phyloP scores from a whole-genome alignment of 2,797 vertebrate genomes.

The Rhinichthys osculus region DNA sequence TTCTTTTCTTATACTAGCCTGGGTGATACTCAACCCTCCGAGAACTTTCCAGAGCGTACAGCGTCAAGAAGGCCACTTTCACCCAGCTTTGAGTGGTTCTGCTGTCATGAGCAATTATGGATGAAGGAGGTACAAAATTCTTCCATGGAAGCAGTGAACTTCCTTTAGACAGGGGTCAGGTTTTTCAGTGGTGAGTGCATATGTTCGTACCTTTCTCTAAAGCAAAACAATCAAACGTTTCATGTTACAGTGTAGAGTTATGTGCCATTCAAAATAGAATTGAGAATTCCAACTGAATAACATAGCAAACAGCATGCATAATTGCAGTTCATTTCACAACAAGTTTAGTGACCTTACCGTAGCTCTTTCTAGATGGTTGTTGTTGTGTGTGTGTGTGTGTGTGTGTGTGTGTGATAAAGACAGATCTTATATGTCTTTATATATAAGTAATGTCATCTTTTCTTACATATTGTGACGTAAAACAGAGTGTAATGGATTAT shows the following conservation, averaged over 20 bases:
- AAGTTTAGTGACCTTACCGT: background rate
- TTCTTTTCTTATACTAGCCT: background rate
- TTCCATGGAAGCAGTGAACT: conserved; percentile 9
- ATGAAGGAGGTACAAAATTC: background rate
- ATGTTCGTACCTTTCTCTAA: background rate
- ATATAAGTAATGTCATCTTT: background rate
- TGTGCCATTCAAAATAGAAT: background rate
- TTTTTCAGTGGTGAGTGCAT: background rate
- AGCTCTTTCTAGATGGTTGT: background rate
- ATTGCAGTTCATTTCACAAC: background rate
- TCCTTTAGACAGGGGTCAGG: background rate
- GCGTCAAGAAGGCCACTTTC: background rate
- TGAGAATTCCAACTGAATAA: background rate
- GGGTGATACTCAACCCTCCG: background rate
- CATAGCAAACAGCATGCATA: background rate
- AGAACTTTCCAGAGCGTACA: background rate
- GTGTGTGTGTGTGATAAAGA: background rate
- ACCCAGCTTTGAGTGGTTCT: conserved; percentile 61
- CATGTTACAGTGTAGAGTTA: background rate
- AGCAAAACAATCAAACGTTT: conserved; percentile 15
- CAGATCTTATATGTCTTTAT: background rate
- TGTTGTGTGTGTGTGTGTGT: background rate
- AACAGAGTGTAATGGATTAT: background rate
- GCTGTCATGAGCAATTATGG: conserved; percentile 29
- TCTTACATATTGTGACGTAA: background rate